A percentile compares a stretch with the other conserved stretches of the same genome.
Conservation (phyloP, 2,113 vertebrate genomes). For the Ibidorhyncha struthersii region DNA sequence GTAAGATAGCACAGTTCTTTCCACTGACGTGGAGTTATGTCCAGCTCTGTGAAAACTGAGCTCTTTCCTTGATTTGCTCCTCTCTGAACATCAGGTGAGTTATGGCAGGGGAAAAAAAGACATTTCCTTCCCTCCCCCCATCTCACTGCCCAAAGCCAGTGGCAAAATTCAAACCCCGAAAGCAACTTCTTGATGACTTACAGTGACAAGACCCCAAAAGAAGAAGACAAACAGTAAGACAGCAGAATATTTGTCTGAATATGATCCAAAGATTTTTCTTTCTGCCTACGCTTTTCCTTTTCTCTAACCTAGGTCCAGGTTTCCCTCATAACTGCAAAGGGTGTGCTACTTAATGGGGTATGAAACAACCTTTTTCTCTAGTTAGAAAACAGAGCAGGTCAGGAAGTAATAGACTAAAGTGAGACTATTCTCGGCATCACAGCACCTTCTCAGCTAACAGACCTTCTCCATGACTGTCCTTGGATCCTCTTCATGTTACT, state of each 20-base stretch:
- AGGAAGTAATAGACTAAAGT: background rate
- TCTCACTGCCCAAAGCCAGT: background rate
- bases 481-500: background rate
- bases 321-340: background rate
- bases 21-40: slow-evolving; percentile 38
- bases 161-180: background rate
- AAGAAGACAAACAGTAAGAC: background rate
- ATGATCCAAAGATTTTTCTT: background rate
- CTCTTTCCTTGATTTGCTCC: background rate
- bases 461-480: background rate
- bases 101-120: background rate
- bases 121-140: background rate
- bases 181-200: background rate
- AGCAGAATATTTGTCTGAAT: background rate
- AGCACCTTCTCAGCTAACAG: background rate
- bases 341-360: background rate
- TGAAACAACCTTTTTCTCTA: background rate
- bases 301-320: background rate
- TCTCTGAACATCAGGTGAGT: slow-evolving; percentile 50
- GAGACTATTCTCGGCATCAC: background rate
- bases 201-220: background rate
- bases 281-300: background rate
- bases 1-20: slow-evolving; percentile 52
- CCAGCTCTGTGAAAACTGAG: slow-evolving; percentile 14
- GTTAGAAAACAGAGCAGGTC: background rate